phyloP scores from a whole-genome alignment of 2,113 vertebrate species.

The Bucco capensis region DNA sequence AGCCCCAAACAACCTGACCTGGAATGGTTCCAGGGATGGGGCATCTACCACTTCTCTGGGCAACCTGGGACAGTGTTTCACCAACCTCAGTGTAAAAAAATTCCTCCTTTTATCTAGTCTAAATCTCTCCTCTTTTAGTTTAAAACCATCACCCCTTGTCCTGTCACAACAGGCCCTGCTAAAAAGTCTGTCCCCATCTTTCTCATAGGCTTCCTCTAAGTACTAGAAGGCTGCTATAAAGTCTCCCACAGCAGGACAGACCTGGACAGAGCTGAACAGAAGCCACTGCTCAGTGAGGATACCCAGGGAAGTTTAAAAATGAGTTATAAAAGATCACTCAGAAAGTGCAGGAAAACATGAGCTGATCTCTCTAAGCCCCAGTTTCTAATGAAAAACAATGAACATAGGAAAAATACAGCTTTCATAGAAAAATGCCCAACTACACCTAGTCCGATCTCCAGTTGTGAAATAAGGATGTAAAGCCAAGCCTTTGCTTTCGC shows the following conservation, averaged over 20 bases:
- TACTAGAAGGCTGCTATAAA: too few relatives aligned
- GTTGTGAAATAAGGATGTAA: not conserved
- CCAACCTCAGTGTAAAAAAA: too few relatives aligned
- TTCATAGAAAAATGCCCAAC: not conserved
- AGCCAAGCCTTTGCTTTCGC: not conserved
- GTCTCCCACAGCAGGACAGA: not conserved
- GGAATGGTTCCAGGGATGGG: too few relatives aligned
- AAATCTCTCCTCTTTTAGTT: too few relatives aligned
- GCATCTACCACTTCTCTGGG: too few relatives aligned
- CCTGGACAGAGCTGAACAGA: not conserved
- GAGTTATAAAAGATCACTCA: not conserved
- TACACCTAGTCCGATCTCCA: accelerated
- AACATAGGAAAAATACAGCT: not conserved
- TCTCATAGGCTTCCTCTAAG: too few relatives aligned
- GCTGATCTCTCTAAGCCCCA: not conserved
- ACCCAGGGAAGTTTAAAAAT: not conserved
- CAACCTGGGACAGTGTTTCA: too few relatives aligned
- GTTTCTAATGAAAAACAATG: not conserved
- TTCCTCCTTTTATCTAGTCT: too few relatives aligned
- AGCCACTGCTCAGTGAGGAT: not conserved
- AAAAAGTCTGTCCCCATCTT: too few relatives aligned
- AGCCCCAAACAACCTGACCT: too few relatives aligned
- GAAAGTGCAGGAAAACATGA: not conserved
- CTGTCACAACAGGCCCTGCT: too few relatives aligned
- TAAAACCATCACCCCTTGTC: too few relatives aligned